Percentiles rank a stretch among this genome's conserved stretches.
Evolutionary conservation across 2,113 vertebrate species (phyloP).

Genomic region (Murina feae): DNA sequence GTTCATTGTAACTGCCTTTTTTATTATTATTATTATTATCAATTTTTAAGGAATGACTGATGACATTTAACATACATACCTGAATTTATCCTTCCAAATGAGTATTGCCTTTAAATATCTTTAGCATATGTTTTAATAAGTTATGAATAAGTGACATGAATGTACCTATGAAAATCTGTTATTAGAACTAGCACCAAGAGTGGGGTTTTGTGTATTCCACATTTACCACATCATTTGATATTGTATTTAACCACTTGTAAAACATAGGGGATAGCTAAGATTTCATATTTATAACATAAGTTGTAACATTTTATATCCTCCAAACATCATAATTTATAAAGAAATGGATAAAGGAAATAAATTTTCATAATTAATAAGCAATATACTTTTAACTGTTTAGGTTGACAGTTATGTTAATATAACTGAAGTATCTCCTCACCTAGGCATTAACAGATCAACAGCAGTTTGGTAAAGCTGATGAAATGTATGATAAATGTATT

Average conservation of each 20-base stretch:
- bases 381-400: slow-evolving; percentile 16
- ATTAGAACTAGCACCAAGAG: background rate
- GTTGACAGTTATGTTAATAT: slow-evolving; percentile 39
- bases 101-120: background rate
- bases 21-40: too few relatives aligned
- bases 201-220: background rate
- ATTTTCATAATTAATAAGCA: slow-evolving; percentile 23
- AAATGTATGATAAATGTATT: slow-evolving; percentile 99
- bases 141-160: background rate
- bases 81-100: slow-evolving; percentile 23
- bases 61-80: background rate
- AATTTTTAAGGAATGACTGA: background rate
- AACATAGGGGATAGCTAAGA: background rate
- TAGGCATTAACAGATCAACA: slow-evolving; percentile 99
- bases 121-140: slow-evolving; percentile 3
- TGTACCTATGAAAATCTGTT: background rate
- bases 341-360: slow-evolving; percentile 24
- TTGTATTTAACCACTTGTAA: background rate
- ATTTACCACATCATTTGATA: background rate
- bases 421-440: slow-evolving; percentile 39
- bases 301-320: background rate
- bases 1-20: background rate
- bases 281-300: background rate
- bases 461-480: slow-evolving; percentile 97
- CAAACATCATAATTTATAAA: background rate